Percentiles rank a stretch among this genome's conserved stretches.
Evolutionary conservation across 2,888 invertebrate species (phyloP).

Genomic region (Lutraria lutraria): DNA sequence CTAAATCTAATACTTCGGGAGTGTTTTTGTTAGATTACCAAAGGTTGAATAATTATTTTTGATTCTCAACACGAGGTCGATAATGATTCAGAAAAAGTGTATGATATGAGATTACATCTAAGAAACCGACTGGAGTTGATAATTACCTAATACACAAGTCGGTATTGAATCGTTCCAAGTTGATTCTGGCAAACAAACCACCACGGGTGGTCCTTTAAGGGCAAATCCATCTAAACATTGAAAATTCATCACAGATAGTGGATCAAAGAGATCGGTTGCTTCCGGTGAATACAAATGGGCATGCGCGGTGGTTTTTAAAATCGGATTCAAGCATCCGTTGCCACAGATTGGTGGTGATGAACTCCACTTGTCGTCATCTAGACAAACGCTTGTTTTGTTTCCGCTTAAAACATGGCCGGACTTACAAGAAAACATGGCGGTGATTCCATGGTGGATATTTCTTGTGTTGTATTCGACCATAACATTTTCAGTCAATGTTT

Average conservation of each 20-base stretch:
- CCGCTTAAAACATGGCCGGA: constrained; percentile 39
- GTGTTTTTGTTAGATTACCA: not conserved
- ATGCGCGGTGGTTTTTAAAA: not conserved
- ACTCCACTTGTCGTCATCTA: constrained; percentile 32
- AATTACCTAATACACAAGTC: constrained; percentile 29
- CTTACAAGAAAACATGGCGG: constrained; percentile 40
- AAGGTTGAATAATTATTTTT: not conserved
- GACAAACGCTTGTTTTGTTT: constrained; percentile 21
- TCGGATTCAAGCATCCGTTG: constrained; percentile 25
- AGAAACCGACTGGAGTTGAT: not conserved
- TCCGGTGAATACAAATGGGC: not conserved
- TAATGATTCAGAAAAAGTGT: not conserved
- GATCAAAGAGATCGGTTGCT: not conserved
- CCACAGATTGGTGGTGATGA: constrained; percentile 26
- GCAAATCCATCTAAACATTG: constrained; percentile 24
- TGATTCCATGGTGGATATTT: constrained; percentile 41
- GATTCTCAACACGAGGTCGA: not conserved
- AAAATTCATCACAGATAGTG: not conserved
- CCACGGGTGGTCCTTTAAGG: not conserved
- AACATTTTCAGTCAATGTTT: not conserved
- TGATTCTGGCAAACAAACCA: constrained; percentile 3
- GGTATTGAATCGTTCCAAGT: constrained; percentile 20
- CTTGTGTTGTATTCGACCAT: constrained; percentile 31
- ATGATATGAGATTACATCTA: not conserved
- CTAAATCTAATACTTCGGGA: too few species aligned